Conservation (phyloP, 2,113 vertebrate species). For the Tetrao urogallus region DNA sequence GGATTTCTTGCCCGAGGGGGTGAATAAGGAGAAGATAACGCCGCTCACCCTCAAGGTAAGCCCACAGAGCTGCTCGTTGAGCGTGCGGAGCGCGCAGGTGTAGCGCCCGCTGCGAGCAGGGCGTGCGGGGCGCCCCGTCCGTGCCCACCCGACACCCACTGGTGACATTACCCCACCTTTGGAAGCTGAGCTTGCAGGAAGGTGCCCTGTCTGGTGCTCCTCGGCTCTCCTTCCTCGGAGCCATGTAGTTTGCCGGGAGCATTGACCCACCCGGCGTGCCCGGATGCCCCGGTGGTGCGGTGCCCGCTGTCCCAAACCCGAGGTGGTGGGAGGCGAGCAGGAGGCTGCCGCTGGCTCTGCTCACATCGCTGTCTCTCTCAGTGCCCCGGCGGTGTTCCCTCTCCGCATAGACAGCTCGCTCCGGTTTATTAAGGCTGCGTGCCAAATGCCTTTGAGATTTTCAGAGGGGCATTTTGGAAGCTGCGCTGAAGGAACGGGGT, state of each 20-base stretch:
- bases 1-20: slow-evolving; percentile 97
- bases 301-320: neutral
- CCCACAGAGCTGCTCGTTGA: neutral
- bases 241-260: neutral
- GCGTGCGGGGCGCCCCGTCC: neutral
- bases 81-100: neutral
- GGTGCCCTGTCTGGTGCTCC: neutral
- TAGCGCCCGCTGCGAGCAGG: neutral
- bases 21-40: slow-evolving; percentile 97
- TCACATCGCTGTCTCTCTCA: neutral
- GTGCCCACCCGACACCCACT: rapidly evolving
- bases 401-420: rapidly evolving
- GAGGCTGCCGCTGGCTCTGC: neutral
- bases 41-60: slow-evolving; percentile 95
- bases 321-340: neutral
- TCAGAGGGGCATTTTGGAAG: neutral
- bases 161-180: neutral
- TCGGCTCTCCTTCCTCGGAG: neutral
- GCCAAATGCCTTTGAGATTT: neutral
- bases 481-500: no score
- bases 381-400: neutral
- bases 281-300: neutral
- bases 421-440: neutral
- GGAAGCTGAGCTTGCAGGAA: neutral
- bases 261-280: neutral